Evolutionary conservation across 1,140 invertebrate species (phyloP).

Genomic region (Leptinotarsa texana): DNA sequence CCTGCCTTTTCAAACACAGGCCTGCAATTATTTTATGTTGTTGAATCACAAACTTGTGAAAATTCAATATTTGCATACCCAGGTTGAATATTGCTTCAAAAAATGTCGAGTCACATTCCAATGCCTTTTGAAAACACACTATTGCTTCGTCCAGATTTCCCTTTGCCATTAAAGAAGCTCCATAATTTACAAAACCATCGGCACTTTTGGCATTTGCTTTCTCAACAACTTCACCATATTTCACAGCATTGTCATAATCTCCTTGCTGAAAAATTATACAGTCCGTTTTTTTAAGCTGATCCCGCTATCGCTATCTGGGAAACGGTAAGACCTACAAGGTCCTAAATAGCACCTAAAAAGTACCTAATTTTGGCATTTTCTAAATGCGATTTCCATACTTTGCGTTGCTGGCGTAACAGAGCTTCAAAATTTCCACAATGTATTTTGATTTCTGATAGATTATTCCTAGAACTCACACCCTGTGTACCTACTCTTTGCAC

Average conservation of each 20-base stretch:
- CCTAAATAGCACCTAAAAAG: too few species aligned
- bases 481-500: too few species aligned
- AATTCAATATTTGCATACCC: constrained; percentile 57
- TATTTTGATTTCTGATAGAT: too few species aligned
- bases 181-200: constrained; percentile 86
- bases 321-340: too few species aligned
- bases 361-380: too few species aligned
- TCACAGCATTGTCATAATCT: constrained; percentile 81
- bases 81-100: constrained; percentile 93
- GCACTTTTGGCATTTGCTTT: constrained; percentile 57
- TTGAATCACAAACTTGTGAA: too few species aligned
- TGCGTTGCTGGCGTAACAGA: too few species aligned
- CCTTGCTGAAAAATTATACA: constrained; percentile 66
- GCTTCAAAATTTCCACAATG: too few species aligned
- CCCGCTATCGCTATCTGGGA: too few species aligned
- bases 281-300: too few species aligned
- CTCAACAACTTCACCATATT: constrained; percentile 77
- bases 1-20: constrained; percentile 72
- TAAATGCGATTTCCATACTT: too few species aligned
- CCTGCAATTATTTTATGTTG: constrained; percentile 56
- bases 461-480: too few species aligned
- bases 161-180: constrained; percentile 78
- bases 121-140: constrained; percentile 75
- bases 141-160: constrained; percentile 76
- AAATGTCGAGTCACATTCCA: constrained; percentile 81